Percentiles rank a stretch among this genome's conserved stretches.
Conservation (phyloP, 2,113 vertebrate genomes). For the Tychaedon coryphoeus region DNA sequence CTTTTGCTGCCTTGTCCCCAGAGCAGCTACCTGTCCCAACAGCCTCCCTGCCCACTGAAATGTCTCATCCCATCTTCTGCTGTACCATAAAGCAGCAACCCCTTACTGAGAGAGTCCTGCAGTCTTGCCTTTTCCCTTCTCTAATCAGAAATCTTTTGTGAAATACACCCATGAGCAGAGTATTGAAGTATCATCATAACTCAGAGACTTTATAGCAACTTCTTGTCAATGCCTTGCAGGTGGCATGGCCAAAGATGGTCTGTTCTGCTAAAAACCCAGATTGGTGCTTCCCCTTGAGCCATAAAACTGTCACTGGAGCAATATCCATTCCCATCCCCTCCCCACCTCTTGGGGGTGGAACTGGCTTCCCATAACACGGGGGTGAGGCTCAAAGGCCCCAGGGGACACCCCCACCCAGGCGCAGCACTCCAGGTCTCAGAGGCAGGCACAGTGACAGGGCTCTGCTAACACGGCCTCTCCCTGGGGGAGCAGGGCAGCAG, state of each 20-base stretch:
- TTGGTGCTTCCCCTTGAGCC: accelerated
- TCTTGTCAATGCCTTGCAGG: accelerated
- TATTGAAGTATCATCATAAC: neutral
- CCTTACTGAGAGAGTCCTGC: neutral
- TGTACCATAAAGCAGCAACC: too few species aligned
- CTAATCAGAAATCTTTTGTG: neutral
- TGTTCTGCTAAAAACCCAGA: neutral
- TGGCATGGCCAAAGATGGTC: neutral
- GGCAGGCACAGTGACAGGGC: accelerated
- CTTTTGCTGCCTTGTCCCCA: neutral
- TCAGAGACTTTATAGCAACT: neutral
- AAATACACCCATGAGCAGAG: neutral
- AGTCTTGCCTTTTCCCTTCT: neutral
- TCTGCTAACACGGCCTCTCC: neutral
- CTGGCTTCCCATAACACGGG: accelerated
- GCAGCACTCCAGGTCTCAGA: neutral
- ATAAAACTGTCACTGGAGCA: neutral
- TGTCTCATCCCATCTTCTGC: accelerated
- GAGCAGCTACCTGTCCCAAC: neutral
- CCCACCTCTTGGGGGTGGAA: neutral
- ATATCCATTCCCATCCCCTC: accelerated
- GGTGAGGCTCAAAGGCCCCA: accelerated
- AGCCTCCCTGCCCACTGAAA: neutral
- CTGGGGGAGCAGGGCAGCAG: neutral
- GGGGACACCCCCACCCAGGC: too few species aligned